A percentile compares a stretch with the other conserved stretches of the same genome.
phyloP scores from a whole-genome alignment of 2,113 vertebrate genomes.

The Pterocles gutturalis region DNA sequence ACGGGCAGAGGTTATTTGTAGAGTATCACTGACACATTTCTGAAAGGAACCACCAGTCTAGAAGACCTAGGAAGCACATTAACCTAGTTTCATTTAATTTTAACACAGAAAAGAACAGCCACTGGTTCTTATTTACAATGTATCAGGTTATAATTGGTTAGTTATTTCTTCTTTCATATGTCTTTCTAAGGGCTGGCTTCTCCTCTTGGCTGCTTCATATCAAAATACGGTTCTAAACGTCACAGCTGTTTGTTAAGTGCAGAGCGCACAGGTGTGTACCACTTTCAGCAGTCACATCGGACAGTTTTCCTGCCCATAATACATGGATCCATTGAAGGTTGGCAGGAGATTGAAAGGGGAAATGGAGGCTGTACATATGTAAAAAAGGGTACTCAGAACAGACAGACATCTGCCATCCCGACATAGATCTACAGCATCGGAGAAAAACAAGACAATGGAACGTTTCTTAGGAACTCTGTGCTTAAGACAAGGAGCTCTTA shows the following conservation, averaged over 20 bases:
- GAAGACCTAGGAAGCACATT: background rate
- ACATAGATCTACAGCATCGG: background rate
- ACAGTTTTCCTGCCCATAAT: background rate
- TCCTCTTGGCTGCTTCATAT: background rate
- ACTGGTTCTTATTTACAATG: background rate
- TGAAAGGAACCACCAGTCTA: background rate
- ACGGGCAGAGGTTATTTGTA: background rate
- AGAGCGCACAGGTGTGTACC: background rate
- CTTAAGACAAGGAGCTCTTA: background rate
- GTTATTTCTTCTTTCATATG: background rate
- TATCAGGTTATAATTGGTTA: background rate
- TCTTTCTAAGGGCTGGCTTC: background rate
- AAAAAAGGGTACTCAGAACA: background rate
- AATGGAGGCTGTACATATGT: background rate
- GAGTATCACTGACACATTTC: background rate
- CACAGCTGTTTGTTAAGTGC: background rate
- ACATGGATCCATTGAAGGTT: background rate
- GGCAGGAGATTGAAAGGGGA: background rate
- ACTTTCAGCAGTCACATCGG: background rate
- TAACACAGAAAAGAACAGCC: background rate
- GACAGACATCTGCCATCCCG: background rate
- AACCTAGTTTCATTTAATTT: background rate
- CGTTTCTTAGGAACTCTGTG: fast-evolving
- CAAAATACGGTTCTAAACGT: background rate
- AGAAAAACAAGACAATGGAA: background rate